Conservation (phyloP, 1,140 invertebrate genomes). For the Pogonomyrmex barbatus region DNA sequence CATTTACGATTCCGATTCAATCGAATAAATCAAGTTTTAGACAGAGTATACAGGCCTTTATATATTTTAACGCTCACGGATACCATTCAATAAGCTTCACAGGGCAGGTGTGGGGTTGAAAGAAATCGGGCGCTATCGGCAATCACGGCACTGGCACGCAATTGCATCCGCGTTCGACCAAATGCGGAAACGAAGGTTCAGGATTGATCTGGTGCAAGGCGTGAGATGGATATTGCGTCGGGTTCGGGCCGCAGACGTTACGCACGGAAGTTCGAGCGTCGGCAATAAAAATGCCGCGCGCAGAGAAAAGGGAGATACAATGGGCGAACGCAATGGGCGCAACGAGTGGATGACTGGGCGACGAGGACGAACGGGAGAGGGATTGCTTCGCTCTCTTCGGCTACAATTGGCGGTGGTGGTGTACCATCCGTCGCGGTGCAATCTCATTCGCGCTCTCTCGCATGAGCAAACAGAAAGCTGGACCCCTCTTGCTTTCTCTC, state of each 20-base stretch:
- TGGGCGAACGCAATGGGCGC: conserved; percentile 78
- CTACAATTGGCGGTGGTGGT: conserved; percentile 79
- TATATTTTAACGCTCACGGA: conserved; percentile 35
- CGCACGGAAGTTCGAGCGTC: conserved; percentile 57
- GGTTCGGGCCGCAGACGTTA: conserved; percentile 59
- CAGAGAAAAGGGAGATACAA: conserved; percentile 78
- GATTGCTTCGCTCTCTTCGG: conserved; percentile 57
- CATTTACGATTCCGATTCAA: conserved; percentile 2
- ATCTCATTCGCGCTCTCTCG: conserved; percentile 83
- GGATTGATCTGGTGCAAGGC: conserved; percentile 56
- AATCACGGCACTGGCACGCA: conserved; percentile 44
- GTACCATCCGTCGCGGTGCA: conserved; percentile 76
- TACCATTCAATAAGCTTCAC: conserved; percentile 9
- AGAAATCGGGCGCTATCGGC: conserved; percentile 36
- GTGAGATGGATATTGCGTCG: conserved; percentile 69
- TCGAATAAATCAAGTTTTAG: conserved; percentile 20
- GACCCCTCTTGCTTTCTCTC: conserved; percentile 68
- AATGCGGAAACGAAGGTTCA: conserved; percentile 63
- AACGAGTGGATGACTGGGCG: conserved; percentile 74
- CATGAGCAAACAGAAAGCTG: conserved; percentile 76
- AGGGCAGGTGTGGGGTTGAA: conserved; percentile 9
- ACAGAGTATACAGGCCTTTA: not conserved
- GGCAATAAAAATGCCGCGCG: conserved; percentile 73
- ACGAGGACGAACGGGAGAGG: conserved; percentile 63
- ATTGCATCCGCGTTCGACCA: conserved; percentile 64